Percentiles rank a stretch among this genome's conserved stretches.
phyloP scores from a whole-genome alignment of 2,888 invertebrate genomes.

The Xylota segnis region DNA sequence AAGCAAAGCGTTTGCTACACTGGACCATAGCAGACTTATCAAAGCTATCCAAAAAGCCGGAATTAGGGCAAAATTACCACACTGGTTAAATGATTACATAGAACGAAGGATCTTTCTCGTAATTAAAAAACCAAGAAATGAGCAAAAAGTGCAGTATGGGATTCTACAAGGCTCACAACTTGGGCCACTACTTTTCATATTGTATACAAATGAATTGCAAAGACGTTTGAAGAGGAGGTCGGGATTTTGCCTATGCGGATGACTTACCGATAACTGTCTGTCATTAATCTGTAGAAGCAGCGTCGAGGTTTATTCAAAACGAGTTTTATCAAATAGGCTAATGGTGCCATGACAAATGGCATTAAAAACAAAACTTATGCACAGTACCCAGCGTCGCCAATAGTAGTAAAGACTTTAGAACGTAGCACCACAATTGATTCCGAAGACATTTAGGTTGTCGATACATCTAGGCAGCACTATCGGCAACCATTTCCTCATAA shows the following conservation, averaged over 20 bases:
- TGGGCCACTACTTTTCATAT: conserved; percentile 26
- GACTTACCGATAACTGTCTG: conserved; percentile 7
- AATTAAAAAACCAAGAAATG: background rate
- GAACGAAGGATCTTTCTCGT: too few species aligned
- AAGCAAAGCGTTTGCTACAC: background rate
- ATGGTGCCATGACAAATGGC: too few species aligned
- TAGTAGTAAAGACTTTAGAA: background rate
- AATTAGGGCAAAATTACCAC: background rate
- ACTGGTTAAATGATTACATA: background rate
- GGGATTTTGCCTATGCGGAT: conserved; percentile 2
- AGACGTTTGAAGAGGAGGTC: background rate
- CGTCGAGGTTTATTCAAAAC: conserved; percentile 4
- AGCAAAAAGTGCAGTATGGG: background rate
- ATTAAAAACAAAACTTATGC: too few species aligned
- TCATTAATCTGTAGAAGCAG: conserved; percentile 10
- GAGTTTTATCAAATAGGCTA: background rate
- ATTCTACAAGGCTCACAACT: conserved; percentile 35
- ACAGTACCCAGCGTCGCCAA: background rate
- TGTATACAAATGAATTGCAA: conserved; percentile 6
- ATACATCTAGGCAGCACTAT: too few species aligned
- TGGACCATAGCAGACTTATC: background rate
- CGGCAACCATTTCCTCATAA: too few species aligned
- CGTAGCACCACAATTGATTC: too few species aligned
- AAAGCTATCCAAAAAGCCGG: background rate
- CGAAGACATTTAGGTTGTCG: background rate